Evolutionary conservation across 2,113 vertebrate species (phyloP).

Genomic region (Nestor notabilis): DNA sequence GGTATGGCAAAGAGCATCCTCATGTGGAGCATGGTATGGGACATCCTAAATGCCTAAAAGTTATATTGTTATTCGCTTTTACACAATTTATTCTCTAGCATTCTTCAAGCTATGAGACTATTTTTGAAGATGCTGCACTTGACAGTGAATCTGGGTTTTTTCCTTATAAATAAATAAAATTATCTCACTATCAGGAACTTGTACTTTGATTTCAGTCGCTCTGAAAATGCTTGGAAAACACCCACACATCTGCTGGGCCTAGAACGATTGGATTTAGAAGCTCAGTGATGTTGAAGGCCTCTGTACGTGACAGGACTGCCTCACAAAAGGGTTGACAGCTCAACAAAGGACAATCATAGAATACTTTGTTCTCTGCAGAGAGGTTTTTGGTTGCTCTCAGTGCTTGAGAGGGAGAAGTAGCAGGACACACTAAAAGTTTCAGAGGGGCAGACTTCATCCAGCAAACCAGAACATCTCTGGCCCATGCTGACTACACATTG

Average conservation of each 20-base stretch:
- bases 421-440: neutral
- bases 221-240: neutral
- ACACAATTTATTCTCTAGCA: neutral
- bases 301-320: neutral
- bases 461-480: neutral
- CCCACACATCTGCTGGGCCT: neutral
- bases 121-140: neutral
- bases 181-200: neutral
- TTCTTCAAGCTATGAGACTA: neutral
- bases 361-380: neutral
- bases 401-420: neutral
- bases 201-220: neutral
- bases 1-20: neutral
- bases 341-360: neutral
- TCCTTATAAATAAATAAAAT: neutral
- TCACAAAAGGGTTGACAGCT: neutral
- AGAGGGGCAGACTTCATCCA: neutral
- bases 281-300: neutral
- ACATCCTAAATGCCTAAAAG: neutral
- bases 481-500: accelerated
- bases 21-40: neutral
- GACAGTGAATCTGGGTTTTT: neutral
- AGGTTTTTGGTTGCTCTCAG: neutral
- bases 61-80: neutral
- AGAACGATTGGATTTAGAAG: neutral